A percentile compares a stretch with the other conserved stretches of the same genome.
Evolutionary conservation across 2,797 vertebrate genomes (phyloP).

Genomic region (Carapus acus): DNA sequence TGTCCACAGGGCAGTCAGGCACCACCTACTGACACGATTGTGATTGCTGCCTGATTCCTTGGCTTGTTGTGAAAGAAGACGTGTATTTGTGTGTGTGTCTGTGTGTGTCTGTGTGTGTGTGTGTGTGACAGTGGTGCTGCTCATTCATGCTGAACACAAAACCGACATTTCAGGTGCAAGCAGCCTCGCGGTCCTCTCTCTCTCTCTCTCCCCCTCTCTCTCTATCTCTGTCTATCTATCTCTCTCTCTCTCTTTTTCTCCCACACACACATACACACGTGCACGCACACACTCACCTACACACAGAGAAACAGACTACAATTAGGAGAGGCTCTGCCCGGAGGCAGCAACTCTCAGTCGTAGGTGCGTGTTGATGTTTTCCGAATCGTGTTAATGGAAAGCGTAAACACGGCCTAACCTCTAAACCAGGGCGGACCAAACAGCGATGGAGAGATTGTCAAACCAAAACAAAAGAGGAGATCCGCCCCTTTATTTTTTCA

Average conservation of each 20-base stretch:
- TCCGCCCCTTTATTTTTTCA: constrained; percentile 30
- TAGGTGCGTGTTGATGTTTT: constrained; percentile 71
- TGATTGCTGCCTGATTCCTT: no score
- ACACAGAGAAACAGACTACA: constrained; percentile 28
- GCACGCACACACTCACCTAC: constrained; percentile 30
- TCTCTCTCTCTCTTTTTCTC: not conserved
- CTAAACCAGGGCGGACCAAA: constrained; percentile 73
- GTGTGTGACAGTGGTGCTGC: no score
- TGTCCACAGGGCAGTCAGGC: no score
- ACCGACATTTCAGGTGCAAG: no score
- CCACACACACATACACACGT: not conserved
- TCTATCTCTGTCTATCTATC: no score
- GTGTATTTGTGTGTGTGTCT: no score
- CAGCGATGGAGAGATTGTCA: constrained; percentile 63
- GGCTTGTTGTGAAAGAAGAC: no score
- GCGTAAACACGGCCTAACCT: constrained; percentile 73
- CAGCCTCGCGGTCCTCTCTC: no score
- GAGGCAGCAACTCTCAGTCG: constrained; percentile 52
- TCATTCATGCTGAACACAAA: no score
- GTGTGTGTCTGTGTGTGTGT: no score
- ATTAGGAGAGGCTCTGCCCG: constrained; percentile 49
- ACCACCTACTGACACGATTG: no score
- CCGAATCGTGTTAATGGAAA: constrained; percentile 65
- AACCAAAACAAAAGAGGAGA: constrained; percentile 33
- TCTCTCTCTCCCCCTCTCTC: no score